Base-by-base conservation (phyloP, 2,888 invertebrate species). In the Tetheella fluctuosa region DNA sequence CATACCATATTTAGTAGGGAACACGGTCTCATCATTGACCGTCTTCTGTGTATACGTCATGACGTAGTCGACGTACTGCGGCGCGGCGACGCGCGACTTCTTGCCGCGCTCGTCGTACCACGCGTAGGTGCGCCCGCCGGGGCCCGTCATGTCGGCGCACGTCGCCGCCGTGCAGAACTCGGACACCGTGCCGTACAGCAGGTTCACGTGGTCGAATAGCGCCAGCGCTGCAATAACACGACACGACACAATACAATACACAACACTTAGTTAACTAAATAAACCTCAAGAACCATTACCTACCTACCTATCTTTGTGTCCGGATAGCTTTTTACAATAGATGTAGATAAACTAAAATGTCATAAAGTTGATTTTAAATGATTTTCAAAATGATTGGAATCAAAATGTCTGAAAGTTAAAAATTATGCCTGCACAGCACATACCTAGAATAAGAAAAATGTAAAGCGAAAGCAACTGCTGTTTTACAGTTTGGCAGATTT, bases 71-170 rank as follows among this genome's bases (percentile, higher is more conserved):
- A 99, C 97, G 94, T 99, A 99, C 94, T 99, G 99, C 79, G 99
- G 98, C 79, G 99, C 99, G 73, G 99, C 97, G 83, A 99, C 97
- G 91, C 98, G 97, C 74, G 97, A 97, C 94, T 99, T 99, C 94
- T 99, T 99, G 79, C 99, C 99, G 94, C 98, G 98, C 91, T 99
- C 99, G 94, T 99, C 99, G 94, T 98, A 97, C 99, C 99, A 99
- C 83, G 97, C 96, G 95, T 99, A 99, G 87, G 97, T 96, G 94
- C 99, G 98, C 85, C 97, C 97, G 88, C 97, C 97, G 68, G 99
- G 99, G 82, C 98, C 99, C 82, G 97, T 96, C 99, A 99, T 99
- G 93, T 98, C 98, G 71, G 98, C 96, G 94, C 99, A 99, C 81
- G 96, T 96, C 74, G 97, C 97, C 91, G 97, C 96, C 84, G 98